Base-by-base conservation (phyloP, 2,888 invertebrate species). In the Cantharis nigra region DNA sequence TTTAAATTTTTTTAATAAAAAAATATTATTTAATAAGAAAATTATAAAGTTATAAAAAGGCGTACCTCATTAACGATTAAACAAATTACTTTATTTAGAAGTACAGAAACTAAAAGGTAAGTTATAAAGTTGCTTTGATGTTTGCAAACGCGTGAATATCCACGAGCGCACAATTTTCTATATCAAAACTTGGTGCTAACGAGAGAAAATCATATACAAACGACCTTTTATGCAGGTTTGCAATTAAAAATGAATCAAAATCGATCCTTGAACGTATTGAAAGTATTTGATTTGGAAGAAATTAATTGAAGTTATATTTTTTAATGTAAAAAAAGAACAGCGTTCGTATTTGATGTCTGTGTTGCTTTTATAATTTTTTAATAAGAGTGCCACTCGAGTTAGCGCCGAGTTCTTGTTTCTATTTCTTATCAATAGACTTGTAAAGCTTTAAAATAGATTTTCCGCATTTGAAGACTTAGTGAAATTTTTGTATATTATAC, bases 261-360 rank as follows among this genome's bases (percentile, higher is more conserved):
- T 78, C 78, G 70, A 78, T 78, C 71, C 72, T 30, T 72, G 75
- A 49, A 30, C 72, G 79, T 82, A 82, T 83, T 82, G 82, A 83
- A 79, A 82, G 65, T 67, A 77, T 80, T 79, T 82, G 82, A 82
- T 83, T 81, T 81, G 83, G 82, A 81, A 83, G 82, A 83, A 83
- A 83, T 83, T 83, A 83, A 83, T 83, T 83, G 83, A 83, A 81
- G 81, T 81, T 79, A 80, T 81, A 78, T 78, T 78, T 69, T 28
- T 23, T 67, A 23, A 67, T 69, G 63, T 77, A 69, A 76, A 74
- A 79, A 80, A 80, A 80, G 79, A 79, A 75, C 80, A 78, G 74
- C 80, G 70, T 26, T 14, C 65, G 78, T 71, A 78, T 78, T 78
- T 78, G 78, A 78, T 75, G 78, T 78, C 78, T 75, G 71, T 78